Base-by-base conservation (phyloP, 1,140 invertebrate genomes). In the Lamellibrachia luymesi region DNA sequence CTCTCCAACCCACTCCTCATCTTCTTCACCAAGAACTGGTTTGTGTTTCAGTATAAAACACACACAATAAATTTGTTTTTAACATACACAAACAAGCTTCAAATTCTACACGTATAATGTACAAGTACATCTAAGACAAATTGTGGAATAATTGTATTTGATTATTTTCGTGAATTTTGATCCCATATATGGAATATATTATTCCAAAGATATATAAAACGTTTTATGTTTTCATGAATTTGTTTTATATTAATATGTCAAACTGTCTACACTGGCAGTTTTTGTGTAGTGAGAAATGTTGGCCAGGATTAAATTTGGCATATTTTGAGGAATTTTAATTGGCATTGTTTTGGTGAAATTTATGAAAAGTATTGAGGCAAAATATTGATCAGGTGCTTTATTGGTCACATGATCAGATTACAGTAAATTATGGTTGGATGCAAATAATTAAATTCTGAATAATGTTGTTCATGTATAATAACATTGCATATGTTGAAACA, bases 21-120 rank as follows among this genome's bases (percentile, higher is more conserved):
- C 2, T 94, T 94, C 91, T 91, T 93, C 51, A 93, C 93, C 17
- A 93, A 94, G 51, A 93, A 94, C 91, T 93, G 93, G 94, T 94
- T 80, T 17, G 64, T 80, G 64, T 80, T 80, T 22, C 64, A 80
- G 64, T 80, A 22, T 80, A 80, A 17, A 80, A 80, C 0, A 80
- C 25, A 17, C 64, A 17, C 52, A 56, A 38, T 38, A 38, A 38
- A 38, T 56, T 56, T 56, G 52, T 56, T 56, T 38, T 56, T 56
- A 56, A 56, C 64, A 22, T 17, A 22, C 13, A 80, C 64, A 80
- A 80, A 80, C 17, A 80, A 80, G 17, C 64, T 80, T 22, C 64
- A 80, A 22, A 80, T 80, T 80, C 5, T 80, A 80, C 38, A 38
- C 38, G 38, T 38, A 10, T 80, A 80, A 8, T 80, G 64, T 17